Percentiles rank a stretch among this genome's conserved stretches.
phyloP scores from a whole-genome alignment of 2,797 vertebrate species.

The Agapornis canus region DNA sequence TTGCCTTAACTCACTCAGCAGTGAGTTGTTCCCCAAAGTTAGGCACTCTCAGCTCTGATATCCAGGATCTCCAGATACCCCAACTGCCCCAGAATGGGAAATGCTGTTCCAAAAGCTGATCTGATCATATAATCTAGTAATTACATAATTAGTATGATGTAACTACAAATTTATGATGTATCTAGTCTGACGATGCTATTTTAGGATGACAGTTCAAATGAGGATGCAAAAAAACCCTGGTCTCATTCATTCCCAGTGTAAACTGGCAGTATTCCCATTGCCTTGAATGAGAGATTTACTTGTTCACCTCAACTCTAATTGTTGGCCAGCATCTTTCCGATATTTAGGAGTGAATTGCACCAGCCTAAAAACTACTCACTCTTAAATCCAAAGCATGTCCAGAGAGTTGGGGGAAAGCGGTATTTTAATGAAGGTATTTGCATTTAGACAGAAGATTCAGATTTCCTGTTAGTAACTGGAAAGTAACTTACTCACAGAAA shows the following conservation, averaged over 20 bases:
- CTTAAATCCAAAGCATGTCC: neutral
- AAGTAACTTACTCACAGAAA: too few species aligned
- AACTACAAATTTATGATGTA: neutral
- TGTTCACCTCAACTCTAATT: neutral
- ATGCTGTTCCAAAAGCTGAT: neutral
- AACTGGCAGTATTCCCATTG: neutral
- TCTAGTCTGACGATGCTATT: conserved; percentile 5
- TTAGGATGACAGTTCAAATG: neutral
- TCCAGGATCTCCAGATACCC: neutral
- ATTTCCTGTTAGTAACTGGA: neutral
- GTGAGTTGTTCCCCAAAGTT: neutral
- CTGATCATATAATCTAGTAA: neutral
- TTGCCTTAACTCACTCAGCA: neutral
- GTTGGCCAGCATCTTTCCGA: neutral
- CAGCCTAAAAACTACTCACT: neutral
- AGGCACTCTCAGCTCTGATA: neutral
- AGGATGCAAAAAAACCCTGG: neutral
- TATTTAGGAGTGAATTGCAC: neutral
- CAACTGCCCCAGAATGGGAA: neutral
- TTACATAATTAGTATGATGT: conserved; percentile 6
- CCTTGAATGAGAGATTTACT: neutral
- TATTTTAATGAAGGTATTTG: neutral
- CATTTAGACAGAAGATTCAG: neutral
- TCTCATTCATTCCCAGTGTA: neutral
- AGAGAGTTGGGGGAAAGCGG: neutral